Evolutionary conservation across 1,140 invertebrate species (phyloP).

Genomic region (Papilio glaucus): DNA sequence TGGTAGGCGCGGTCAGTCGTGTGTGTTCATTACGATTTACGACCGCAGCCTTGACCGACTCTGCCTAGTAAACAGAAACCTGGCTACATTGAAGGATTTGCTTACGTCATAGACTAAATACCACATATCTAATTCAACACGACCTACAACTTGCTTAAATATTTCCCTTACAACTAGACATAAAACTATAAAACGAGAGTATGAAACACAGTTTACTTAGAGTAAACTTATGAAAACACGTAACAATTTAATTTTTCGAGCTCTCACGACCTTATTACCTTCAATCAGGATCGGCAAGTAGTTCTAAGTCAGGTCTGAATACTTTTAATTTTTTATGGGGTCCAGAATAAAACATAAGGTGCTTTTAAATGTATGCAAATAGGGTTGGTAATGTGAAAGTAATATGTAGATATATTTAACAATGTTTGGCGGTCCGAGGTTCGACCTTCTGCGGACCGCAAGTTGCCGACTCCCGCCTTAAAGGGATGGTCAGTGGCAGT

Average conservation of each 20-base stretch:
- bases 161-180: neutral
- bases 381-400: no score
- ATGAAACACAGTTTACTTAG: conserved; percentile 16
- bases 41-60: conserved; percentile 18
- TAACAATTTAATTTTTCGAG: conserved; percentile 8
- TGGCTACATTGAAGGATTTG: neutral
- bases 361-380: no score
- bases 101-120: conserved; percentile 5
- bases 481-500: neutral
- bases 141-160: conserved; percentile 4
- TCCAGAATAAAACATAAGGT: no score
- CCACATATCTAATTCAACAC: conserved; percentile 6
- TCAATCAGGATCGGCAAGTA: no score
- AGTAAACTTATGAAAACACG: conserved; percentile 12
- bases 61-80: neutral
- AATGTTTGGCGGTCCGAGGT: no score
- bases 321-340: no score
- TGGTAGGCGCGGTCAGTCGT: neutral
- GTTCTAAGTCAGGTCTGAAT: no score
- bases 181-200: conserved; percentile 23
- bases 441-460: no score
- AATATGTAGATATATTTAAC: no score
- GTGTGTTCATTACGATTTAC: conserved; percentile 1
- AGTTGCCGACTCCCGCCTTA: no score
- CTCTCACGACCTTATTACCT: neutral